Base-by-base conservation (phyloP, 2,888 invertebrate species). In the Oscheius sp. region DNA sequence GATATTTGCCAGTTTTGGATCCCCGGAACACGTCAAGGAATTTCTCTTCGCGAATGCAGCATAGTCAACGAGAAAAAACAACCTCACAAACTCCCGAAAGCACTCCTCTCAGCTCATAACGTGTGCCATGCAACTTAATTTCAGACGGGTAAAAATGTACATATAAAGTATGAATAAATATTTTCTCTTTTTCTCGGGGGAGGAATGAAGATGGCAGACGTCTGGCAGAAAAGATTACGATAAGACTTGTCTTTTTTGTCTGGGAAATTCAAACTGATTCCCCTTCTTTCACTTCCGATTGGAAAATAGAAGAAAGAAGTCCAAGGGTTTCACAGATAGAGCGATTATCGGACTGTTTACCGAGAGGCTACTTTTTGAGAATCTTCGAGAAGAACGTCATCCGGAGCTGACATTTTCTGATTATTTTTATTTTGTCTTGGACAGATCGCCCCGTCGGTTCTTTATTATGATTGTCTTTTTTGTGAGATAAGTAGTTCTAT, bases 391-490 rank as follows among this genome's bases (percentile, higher is more conserved):
- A n/a, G n/a, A n/a, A n/a, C n/a, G n/a, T n/a, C n/a, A n/a, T n/a
- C n/a, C n/a, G n/a, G n/a, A n/a, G n/a, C n/a, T n/a, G n/a, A n/a
- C n/a, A n/a, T n/a, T n/a, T n/a, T n/a, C n/a, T n/a, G n/a, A n/a
- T n/a, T n/a, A n/a, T n/a, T n/a, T n/a, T n/a, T 3, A 17, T 10
- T 6, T 48, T 20, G 4, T 20, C 3, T 25, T 48, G 48, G 20
- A 12, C 12, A 8, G 20, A 27, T 15, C 25, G 23, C 42, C 61
- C 45, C 31, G 61, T 42, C n/a, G 25, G 55, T 23, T 23, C 23
- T 58, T 61, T 61, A 61, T 61, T 61, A 42, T 52, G 50, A 15
- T 52, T 52, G 50, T 48, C 12, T 23, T 25, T 58, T 20, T 12
- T 31, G 53, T 31, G 53, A 53, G 53, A 55, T 31, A 37, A 15